Evolutionary conservation across 2,797 vertebrate genomes (phyloP), one percentile per base, ranked within the genome.

Genomic region (Lindbergichthys nudifrons): DNA sequence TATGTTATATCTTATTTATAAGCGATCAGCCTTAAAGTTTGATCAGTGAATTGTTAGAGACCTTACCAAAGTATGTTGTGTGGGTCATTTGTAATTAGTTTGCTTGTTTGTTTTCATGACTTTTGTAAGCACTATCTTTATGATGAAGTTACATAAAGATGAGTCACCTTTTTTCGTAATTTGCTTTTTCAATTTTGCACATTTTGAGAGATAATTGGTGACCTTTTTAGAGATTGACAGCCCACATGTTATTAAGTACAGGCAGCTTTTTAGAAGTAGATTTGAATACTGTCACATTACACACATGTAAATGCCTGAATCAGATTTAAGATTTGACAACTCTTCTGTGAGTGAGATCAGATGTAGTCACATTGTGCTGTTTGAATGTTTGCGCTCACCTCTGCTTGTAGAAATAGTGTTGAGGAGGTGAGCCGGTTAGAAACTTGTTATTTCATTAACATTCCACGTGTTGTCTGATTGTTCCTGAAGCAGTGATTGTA

Each of bases 401-500:
- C 95, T 90, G 87, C 83, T 91, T 96, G 95, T 96, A 95, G 95
- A 50, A 94, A 93, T 94, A 95, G 95, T 95, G 94, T 93, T 91
- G 88, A 94, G 93, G 94, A 91, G 93, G 93, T 92, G 91, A 92
- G 92, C 92, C 92, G 89, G 86, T 94, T 96, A 94, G 91, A 96
- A 79, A 59, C 80, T 91, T 95, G 90, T 94, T 95, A 86, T 95
- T 95, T 95, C 95, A 96, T 95, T 93, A 94, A 97, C 96, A 97
- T 97, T 98, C 96, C 96, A 96, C 94, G 93, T 92, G 95, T 96
- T 93, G 95, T 94, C 96, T 89, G 91, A 93, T 91, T 96, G 96
- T 97, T 96, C 92, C 94, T 95, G 94, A 96, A 95, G 93, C 96
- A 94, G 96, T 95, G 96, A 97, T 97, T 98, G 96, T 98, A 97